Base-by-base conservation (phyloP, 2,113 vertebrate species). In the Prunella fulvescens region DNA sequence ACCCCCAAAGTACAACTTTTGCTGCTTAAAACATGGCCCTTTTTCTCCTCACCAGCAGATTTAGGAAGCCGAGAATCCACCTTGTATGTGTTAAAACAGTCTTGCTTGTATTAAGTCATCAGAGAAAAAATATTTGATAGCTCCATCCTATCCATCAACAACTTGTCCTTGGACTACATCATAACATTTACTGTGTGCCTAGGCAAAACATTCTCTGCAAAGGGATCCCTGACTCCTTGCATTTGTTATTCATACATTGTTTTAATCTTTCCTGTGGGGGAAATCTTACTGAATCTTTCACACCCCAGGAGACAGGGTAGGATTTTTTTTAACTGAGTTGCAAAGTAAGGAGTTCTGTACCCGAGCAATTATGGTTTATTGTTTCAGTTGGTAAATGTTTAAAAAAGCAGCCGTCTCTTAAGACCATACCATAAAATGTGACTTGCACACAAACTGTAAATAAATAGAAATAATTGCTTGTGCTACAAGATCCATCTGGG, bases 341-440 rank as follows among this genome's bases (percentile, higher is more conserved):
- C 69, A 48, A 89, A 56, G 60, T 78, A 78, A 88, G 69, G 60
- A 71, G 80, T 67, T 95, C 64, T 70, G 70, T 48, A 87, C 50
- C 42, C 81, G 45, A 54, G 88, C 42, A 96, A 70, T 94, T 94
- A 77, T 13, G 13, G 64, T 90, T 94, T 94, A 77, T 86, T 81
- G 61, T 93, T 86, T 92, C 72, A 88, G 72, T 91, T 8, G 3
- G 92, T 93, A 91, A 94, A 86, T 70, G 71, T 94, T 95, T 70
- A 40, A 93, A 92, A 86, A 92, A 90, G 60, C 73, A 81, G 39
- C 51, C 6, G 0, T 84, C 77, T 92, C 88, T 56, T 71, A 81
- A 84, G 61, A 88, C 74, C 67, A 44, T 60, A 64, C 7, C 58
- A 83, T 92, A 83, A 95, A 92, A 92, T 84, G 65, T 64, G 76